Evolutionary conservation across 1,140 invertebrate genomes (phyloP).

Genomic region (Chrysoperla carnea): DNA sequence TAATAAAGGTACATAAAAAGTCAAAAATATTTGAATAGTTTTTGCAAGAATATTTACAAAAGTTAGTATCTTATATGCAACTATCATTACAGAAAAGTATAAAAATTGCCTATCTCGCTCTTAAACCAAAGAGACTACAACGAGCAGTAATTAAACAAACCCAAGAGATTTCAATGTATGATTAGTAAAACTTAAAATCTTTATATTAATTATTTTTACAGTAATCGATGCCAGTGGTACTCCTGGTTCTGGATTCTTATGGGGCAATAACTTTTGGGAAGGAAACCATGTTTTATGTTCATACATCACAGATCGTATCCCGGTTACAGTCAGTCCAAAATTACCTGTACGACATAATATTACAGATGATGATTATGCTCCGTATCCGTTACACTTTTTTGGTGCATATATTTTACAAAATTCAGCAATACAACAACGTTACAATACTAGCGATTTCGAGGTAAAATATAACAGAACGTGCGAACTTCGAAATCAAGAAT

Average conservation of each 20-base stretch:
- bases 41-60: no score
- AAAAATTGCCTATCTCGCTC: no score
- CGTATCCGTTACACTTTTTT: conserved; percentile 20
- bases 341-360: conserved; percentile 9
- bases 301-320: conserved; percentile 7
- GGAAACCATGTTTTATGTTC: conserved; percentile 20
- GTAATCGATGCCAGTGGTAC: conserved; percentile 25
- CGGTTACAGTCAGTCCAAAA: conserved; percentile 6
- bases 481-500: no score
- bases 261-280: conserved; percentile 26
- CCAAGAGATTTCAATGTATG: no score
- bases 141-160: no score
- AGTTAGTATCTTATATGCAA: no score
- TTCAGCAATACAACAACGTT: conserved; percentile 20
- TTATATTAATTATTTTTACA: conserved; percentile 6
- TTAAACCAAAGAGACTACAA: no score
- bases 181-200: no score
- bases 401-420: conserved; percentile 19
- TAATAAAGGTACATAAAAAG: no score
- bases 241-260: conserved; percentile 18
- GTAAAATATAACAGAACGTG: no score
- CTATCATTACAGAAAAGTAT: no score
- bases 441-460: conserved; percentile 1
- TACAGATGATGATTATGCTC: conserved; percentile 18
- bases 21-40: no score